Base-by-base conservation (phyloP, 2,888 invertebrate species). In the Aleiodes alternator region DNA sequence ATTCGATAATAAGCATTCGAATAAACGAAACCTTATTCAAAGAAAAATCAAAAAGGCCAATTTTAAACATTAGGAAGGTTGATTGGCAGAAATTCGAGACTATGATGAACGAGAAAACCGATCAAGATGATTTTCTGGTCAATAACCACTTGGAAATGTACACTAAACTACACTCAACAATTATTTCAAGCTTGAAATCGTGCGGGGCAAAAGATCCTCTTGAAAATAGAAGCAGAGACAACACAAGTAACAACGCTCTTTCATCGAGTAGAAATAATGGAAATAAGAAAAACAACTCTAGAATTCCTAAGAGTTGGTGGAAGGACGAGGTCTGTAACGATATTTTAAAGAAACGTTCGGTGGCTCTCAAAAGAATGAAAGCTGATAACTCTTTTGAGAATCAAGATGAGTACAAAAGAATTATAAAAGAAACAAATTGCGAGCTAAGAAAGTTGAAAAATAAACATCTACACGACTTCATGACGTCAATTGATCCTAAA, bases 1-100 rank as follows among this genome's bases (percentile, higher is more conserved):
- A 75, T 43, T 68, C 23, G 64, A 14, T 68, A 2, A 75, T 75
- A n/a, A 59, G 55, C 43, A 48, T 72, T 16, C 11, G 16, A 9
- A 66, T 72, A 12, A 34, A 55, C 9, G 38, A 43, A 16, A 61
- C 29, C 8, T 16, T 38, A 16, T n/a, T 57, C 14, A 64, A 55
- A 6, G 16, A n/a, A 11, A 55, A 23, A 11, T 23, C 11, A 9
- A 57, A 51, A 48, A 66, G 71, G 53, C 23, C 71, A 48, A 31
- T 29, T 7, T 43, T 56, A 9, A 48, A 14, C 43, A 66, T 56
- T 11, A 72, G 16, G 7, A 68, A 71, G 23, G 66, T 66, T n/a
- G 72, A 57, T 50, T 66, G 72, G 72, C 48, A 75, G 34, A 66
- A 34, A 34, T 34, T 34, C 34, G 34, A 34, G 34, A 34, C 34